phyloP scores from a whole-genome alignment of 2,797 vertebrate species.

The Anguilla pacifica region DNA sequence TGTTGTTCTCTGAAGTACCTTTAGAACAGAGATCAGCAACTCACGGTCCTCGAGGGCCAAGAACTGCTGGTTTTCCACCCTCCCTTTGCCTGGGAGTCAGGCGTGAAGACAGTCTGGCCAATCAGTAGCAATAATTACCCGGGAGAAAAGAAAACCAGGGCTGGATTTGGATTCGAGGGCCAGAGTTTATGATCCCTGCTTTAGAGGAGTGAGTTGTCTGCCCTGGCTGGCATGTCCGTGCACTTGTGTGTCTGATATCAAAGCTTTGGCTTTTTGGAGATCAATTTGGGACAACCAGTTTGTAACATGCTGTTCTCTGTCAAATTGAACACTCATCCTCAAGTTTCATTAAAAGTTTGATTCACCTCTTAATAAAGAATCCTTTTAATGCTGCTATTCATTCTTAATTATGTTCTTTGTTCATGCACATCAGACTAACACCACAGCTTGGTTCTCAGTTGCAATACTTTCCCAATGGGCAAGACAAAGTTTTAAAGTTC shows the following conservation, averaged over 20 bases:
- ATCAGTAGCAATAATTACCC: too few species aligned
- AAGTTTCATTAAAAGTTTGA: not conserved
- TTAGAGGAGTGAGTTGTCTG: not conserved
- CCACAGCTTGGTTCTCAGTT: not conserved
- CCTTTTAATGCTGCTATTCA: not conserved
- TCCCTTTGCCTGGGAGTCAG: too few species aligned
- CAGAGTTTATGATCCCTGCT: too few species aligned
- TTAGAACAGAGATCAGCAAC: not conserved
- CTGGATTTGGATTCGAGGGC: too few species aligned
- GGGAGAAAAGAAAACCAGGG: too few species aligned
- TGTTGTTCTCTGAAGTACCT: not conserved
- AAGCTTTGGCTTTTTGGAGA: not conserved
- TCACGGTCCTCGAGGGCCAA: too few species aligned
- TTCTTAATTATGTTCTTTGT: not conserved
- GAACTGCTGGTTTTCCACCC: too few species aligned
- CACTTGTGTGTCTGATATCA: not conserved
- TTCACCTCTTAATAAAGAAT: not conserved
- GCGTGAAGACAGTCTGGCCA: too few species aligned
- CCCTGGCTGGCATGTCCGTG: not conserved
- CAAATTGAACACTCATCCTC: not conserved
- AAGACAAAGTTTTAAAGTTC: not conserved
- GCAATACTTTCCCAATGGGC: not conserved
- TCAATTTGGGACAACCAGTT: constrained; percentile 8
- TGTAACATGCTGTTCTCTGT: not conserved
- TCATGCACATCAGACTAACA: not conserved